Conservation (phyloP, 2,797 vertebrate species). For the Iguana delicatissima region DNA sequence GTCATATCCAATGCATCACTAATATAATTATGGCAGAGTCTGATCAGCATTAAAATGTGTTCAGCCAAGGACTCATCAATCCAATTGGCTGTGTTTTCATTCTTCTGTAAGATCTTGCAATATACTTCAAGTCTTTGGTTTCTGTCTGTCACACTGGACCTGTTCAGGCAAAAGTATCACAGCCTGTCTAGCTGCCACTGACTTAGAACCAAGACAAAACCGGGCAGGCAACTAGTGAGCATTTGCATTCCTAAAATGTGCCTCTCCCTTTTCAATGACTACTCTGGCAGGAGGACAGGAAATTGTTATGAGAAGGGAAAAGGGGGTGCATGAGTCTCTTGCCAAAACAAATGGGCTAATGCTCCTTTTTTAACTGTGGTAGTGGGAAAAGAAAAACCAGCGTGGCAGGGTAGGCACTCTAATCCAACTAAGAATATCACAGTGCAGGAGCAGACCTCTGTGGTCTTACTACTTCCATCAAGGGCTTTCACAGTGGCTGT, state of each 20-base stretch:
- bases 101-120: not conserved
- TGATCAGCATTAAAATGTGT: not conserved
- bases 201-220: not conserved
- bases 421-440: not conserved
- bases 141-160: not conserved
- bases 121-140: not conserved
- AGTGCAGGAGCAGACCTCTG: not conserved
- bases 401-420: not conserved
- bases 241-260: not conserved
- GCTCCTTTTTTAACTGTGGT: not conserved
- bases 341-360: not conserved
- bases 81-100: not conserved
- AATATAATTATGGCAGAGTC: not conserved
- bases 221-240: not conserved
- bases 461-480: not conserved
- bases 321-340: not conserved
- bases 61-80: not conserved
- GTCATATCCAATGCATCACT: not conserved
- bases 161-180: not conserved
- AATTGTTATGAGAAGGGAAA: not conserved
- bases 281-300: not conserved
- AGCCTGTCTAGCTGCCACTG: not conserved
- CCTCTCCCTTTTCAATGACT: not conserved
- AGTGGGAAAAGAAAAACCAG: not conserved
- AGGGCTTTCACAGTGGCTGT: not conserved